phyloP scores from a whole-genome alignment of 2,113 vertebrate species.

The Mesocricetus auratus region DNA sequence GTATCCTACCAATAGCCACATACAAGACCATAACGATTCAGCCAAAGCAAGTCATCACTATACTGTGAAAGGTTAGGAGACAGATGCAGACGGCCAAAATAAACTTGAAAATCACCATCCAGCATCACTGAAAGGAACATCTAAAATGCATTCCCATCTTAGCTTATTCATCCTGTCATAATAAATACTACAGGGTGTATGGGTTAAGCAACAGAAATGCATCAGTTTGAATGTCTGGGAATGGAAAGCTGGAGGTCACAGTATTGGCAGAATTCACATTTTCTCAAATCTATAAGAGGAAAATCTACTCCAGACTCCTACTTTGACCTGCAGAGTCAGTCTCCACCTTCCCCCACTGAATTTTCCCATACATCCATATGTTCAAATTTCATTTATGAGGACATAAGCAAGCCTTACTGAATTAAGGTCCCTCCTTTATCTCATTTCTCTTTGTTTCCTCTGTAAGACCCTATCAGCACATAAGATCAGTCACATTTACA shows the following conservation, averaged over 20 bases:
- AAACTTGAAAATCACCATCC: neutral
- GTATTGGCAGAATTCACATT: rapidly evolving
- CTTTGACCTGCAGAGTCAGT: rapidly evolving
- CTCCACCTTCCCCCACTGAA: neutral
- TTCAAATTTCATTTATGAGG: too few relatives aligned
- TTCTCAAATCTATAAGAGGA: neutral
- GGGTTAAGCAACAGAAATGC: neutral
- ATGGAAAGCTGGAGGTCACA: rapidly evolving
- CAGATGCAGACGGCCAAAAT: rapidly evolving
- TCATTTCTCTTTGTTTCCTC: neutral
- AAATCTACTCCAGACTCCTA: neutral
- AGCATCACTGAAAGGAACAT: neutral
- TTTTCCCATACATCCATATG: rapidly evolving
- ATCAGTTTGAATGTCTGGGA: neutral
- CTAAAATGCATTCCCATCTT: rapidly evolving
- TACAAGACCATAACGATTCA: rapidly evolving
- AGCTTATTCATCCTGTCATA: neutral
- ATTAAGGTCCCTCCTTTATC: neutral
- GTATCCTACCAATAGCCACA: neutral
- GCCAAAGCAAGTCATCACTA: neutral
- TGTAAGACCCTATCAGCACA: neutral
- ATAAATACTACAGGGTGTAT: rapidly evolving
- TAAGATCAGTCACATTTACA: neutral
- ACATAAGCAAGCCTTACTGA: neutral
- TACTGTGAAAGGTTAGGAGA: rapidly evolving